Percentiles rank a stretch among this genome's conserved stretches.
phyloP scores from a whole-genome alignment of 2,797 vertebrate genomes.

The Gymnoscopelus microlampas region DNA sequence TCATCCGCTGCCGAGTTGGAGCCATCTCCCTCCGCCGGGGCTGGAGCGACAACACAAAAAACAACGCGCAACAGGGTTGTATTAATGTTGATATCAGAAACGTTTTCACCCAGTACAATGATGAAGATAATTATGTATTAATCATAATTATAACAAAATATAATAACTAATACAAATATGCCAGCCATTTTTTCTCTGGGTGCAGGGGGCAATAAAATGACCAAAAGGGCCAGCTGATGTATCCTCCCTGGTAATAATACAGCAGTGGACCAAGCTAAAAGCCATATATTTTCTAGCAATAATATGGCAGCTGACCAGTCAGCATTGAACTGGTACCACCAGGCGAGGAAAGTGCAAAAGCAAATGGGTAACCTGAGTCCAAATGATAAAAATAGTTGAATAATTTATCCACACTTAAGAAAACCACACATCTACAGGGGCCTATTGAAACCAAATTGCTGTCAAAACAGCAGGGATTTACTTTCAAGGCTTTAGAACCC shows the following conservation, averaged over 20 bases:
- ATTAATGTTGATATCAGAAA: neutral
- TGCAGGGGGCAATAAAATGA: too few relatives aligned
- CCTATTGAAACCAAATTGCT: slow-evolving; percentile 56
- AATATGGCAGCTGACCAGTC: too few relatives aligned
- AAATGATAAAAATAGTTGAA: slow-evolving; percentile 45
- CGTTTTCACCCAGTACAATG: neutral
- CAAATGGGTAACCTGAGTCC: slow-evolving; percentile 20
- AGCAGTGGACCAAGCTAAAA: too few relatives aligned
- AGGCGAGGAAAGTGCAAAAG: slow-evolving; percentile 10
- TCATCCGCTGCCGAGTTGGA: slow-evolving; percentile 82
- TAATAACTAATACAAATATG: slow-evolving; percentile 3
- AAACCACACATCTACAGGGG: slow-evolving; percentile 36
- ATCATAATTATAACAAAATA: neutral
- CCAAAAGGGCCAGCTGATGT: too few relatives aligned
- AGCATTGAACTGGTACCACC: too few relatives aligned
- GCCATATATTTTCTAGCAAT: too few relatives aligned
- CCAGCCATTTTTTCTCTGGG: too few relatives aligned
- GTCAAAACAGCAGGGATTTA: slow-evolving; percentile 61
- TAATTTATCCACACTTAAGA: slow-evolving; percentile 56
- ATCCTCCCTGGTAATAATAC: too few relatives aligned
- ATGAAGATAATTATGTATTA: neutral
- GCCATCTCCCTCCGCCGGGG: slow-evolving; percentile 74
- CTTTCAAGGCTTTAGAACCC: slow-evolving; percentile 48
- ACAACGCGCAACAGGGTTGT: neutral
- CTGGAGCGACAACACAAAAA: neutral